Evolutionary conservation across 2,888 invertebrate genomes (phyloP), one percentile per base, ranked within the genome.

Genomic region (Diarsia mendica): DNA sequence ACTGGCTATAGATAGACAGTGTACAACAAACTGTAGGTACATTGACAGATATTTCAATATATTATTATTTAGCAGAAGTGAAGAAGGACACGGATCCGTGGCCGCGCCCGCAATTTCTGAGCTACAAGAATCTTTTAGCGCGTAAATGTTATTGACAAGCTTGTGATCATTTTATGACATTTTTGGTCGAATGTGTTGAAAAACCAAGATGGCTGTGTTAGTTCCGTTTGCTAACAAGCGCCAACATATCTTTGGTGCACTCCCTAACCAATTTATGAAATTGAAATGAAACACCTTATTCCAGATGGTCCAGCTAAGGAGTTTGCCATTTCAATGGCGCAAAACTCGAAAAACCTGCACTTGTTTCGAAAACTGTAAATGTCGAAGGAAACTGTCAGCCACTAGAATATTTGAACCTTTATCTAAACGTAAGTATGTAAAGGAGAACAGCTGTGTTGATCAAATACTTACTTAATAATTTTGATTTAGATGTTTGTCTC

Each of bases 241-340:
- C 4, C n/a, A 55, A 13, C 28, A 28, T 15, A 15, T 15, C 23
- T 9, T 58, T 23, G 23, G 5, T 55, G 23, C 23, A 55, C 23
- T 23, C 53, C 6, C 6, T 55, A 13, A 13, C 5, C 15, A 23
- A 46, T 33, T 58, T 33, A 18, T 39, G 5, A 53, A n/a, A 23
- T 49, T 58, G 5, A n/a, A 3, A 18, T 44, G 0, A 3, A 23
- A n/a, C 33, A n/a, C 1, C 3, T 20, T 9, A 10, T 76, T 78
- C 4, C 46, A 87, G 86, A 79, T 87, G 80, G 79, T 82, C 15
- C 84, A 87, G 13, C 39, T 84, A 11, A 76, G 73, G 28, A 82
- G 65, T 71, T 49, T 70, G 20, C 84, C 85, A 0, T 82, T 80
- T 15, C 79, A 83, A 67, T 77, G 81, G 77, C 79, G 67, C 3